phyloP scores from a whole-genome alignment of 2,888 invertebrate species.

The Trissolcus japonicus region DNA sequence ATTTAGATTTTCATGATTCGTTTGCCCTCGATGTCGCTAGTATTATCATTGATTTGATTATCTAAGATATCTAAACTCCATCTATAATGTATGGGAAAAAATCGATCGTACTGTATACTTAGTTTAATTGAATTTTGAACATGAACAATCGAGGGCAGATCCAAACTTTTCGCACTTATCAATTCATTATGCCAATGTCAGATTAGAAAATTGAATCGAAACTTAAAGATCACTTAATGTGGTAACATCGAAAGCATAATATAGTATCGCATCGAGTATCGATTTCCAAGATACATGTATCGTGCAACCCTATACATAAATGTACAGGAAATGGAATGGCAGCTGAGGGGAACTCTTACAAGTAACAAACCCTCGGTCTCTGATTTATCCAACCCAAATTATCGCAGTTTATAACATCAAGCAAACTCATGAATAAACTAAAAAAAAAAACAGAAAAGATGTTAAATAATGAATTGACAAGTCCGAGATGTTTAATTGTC shows the following conservation, averaged over 20 bases:
- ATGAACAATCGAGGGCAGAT: too few species aligned
- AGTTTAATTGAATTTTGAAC: too few species aligned
- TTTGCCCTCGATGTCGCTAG: conserved; percentile 60
- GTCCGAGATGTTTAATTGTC: conserved; percentile 54
- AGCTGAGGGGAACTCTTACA: conserved; percentile 54
- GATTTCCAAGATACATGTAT: conserved; percentile 48
- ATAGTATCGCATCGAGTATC: conserved; percentile 43
- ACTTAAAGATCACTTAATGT: too few species aligned
- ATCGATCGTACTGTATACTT: too few species aligned
- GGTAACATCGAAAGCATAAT: conserved; percentile 1
- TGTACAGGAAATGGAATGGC: conserved; percentile 47
- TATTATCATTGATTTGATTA: background rate
- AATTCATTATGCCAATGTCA: background rate
- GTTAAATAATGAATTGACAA: conserved; percentile 45
- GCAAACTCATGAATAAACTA: background rate
- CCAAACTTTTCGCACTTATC: background rate
- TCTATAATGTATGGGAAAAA: too few species aligned
- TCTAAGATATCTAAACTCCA: too few species aligned
- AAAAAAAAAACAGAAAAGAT: background rate
- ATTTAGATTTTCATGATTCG: conserved; percentile 54
- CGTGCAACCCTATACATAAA: conserved; percentile 44
- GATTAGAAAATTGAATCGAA: too few species aligned
- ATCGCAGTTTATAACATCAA: conserved; percentile 31
- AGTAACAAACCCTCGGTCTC: conserved; percentile 43
- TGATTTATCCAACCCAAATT: conserved; percentile 39